A percentile compares a stretch with the other conserved stretches of the same genome.
Conservation (phyloP, 2,113 vertebrate genomes). For the Cavia porcellus region DNA sequence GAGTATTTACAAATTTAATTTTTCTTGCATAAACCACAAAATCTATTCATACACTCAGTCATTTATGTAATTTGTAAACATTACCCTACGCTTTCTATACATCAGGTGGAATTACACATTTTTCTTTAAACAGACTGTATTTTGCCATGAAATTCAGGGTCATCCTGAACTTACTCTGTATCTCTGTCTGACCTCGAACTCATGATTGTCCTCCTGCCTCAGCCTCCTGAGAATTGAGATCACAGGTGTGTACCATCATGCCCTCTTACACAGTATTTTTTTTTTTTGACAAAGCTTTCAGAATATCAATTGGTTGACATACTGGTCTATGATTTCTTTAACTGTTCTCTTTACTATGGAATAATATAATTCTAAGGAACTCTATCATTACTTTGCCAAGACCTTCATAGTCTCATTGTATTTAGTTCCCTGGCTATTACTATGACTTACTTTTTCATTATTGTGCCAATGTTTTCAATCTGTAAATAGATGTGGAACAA, state of each 20-base stretch:
- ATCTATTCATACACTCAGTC: neutral
- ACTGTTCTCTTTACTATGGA: neutral
- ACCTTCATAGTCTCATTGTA: neutral
- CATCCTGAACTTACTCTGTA: neutral
- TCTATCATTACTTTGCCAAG: neutral
- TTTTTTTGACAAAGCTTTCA: neutral
- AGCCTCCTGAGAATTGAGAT: neutral
- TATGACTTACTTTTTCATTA: neutral
- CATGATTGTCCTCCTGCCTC: neutral
- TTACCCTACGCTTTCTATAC: neutral
- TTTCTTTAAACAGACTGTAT: neutral
- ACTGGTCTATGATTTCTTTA: neutral
- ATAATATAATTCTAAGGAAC: neutral
- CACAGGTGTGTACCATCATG: neutral
- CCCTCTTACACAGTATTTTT: neutral
- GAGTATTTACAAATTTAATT: neutral
- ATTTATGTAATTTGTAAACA: constrained; percentile 1
- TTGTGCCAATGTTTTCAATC: neutral
- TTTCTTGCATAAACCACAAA: neutral
- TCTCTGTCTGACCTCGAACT: neutral
- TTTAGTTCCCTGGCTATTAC: neutral
- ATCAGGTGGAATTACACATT: neutral
- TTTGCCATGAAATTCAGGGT: neutral
- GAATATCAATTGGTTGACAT: neutral
- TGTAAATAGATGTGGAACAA: neutral